Conservation (phyloP, 1,140 invertebrate genomes). For the Papilio glaucus region DNA sequence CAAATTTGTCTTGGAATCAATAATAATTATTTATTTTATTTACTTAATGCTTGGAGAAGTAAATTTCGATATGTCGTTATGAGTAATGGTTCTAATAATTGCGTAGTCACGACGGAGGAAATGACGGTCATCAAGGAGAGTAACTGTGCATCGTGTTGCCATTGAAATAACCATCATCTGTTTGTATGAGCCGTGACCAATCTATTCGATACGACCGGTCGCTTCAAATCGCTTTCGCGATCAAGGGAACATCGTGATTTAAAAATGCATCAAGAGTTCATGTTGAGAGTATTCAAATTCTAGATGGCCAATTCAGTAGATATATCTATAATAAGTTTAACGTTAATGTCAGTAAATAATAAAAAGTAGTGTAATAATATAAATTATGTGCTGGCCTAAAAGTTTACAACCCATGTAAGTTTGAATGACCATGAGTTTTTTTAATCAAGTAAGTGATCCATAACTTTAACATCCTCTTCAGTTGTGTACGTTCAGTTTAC, state of each 20-base stretch:
- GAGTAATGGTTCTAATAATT: slow-evolving; percentile 9
- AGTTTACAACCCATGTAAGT: no score
- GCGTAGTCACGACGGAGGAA: slow-evolving; percentile 15
- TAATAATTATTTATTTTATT: no score
- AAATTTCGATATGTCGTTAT: neutral
- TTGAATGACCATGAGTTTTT: no score
- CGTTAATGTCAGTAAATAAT: no score
- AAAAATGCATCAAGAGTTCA: neutral
- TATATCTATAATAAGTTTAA: no score
- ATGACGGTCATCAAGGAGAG: slow-evolving; percentile 20
- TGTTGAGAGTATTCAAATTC: neutral
- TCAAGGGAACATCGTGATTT: neutral
- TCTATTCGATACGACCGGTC: slow-evolving; percentile 5
- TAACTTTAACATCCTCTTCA: no score
- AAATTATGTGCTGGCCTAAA: no score
- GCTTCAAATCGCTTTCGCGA: slow-evolving; percentile 23
- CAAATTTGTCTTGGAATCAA: no score
- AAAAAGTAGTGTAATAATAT: no score
- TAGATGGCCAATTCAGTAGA: neutral
- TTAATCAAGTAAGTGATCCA: no score
- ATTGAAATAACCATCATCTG: slow-evolving; percentile 18
- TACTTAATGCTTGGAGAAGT: no score
- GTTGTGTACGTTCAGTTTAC: no score
- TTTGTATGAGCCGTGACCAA: slow-evolving; percentile 16
- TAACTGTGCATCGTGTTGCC: slow-evolving; percentile 2